phyloP scores from a whole-genome alignment of 2,113 vertebrate species.

The Thinocorus orbignyianus region DNA sequence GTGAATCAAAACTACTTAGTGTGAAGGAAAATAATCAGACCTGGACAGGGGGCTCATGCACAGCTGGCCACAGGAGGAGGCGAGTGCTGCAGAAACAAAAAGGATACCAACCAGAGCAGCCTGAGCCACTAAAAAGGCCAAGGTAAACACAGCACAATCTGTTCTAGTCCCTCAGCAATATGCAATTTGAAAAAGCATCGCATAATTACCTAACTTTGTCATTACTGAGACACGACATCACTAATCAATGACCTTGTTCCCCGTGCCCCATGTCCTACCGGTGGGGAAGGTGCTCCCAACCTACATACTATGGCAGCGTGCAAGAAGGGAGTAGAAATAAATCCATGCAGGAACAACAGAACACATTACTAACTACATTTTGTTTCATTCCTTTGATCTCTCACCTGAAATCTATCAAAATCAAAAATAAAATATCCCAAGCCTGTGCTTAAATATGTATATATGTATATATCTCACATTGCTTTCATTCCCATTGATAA shows the following conservation, averaged over 20 bases:
- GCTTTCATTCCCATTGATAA: neutral
- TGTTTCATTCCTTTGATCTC: neutral
- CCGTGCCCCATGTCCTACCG: neutral
- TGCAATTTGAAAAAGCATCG: neutral
- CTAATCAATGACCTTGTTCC: neutral
- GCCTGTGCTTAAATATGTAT: neutral
- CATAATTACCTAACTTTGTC: neutral
- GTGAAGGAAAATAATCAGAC: conserved; percentile 33
- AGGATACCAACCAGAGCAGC: neutral
- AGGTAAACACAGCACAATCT: neutral
- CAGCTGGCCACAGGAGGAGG: neutral
- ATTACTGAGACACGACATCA: neutral
- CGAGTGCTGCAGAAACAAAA: neutral
- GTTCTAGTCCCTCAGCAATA: neutral
- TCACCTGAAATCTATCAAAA: neutral
- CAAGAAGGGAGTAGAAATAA: neutral
- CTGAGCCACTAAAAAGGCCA: neutral
- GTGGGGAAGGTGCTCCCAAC: neutral
- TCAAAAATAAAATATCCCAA: neutral
- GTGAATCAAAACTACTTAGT: neutral
- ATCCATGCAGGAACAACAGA: neutral
- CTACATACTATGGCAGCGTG: accelerated
- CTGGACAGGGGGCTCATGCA: neutral
- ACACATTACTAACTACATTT: neutral
- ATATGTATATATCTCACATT: too few relatives aligned